Percentiles rank a stretch among this genome's conserved stretches.
Conservation (phyloP, 2,888 invertebrate genomes). For the Catocala fraxini region DNA sequence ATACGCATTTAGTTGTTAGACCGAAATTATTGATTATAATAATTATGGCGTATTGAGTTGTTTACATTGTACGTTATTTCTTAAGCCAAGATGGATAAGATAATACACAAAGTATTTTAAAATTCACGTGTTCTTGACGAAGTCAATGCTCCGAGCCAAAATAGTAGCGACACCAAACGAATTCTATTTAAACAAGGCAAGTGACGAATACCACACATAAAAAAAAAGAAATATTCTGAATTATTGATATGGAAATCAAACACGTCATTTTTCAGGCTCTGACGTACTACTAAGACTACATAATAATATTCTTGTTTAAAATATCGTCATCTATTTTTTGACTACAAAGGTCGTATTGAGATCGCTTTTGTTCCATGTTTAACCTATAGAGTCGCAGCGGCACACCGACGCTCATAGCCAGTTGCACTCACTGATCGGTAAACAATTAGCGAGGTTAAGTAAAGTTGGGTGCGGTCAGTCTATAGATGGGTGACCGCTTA, state of each 20-base stretch:
- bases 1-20: too few relatives aligned
- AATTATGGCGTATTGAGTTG: too few relatives aligned
- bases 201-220: not conserved
- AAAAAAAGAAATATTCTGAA: not conserved
- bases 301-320: not conserved
- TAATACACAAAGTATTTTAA: not conserved
- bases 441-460: too few relatives aligned
- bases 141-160: slow-evolving; percentile 3
- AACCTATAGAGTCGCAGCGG: not conserved
- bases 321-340: not conserved
- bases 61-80: too few relatives aligned
- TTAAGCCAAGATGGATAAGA: too few relatives aligned
- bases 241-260: slow-evolving; percentile 10
- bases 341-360: slow-evolving; percentile 11
- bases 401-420: too few relatives aligned
- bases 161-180: not conserved
- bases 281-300: not conserved
- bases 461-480: too few relatives aligned
- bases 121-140: not conserved
- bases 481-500: too few relatives aligned
- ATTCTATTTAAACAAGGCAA: not conserved
- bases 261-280: slow-evolving; percentile 12
- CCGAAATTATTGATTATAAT: too few relatives aligned
- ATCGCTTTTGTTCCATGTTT: not conserved
- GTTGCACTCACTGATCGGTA: too few relatives aligned